phyloP scores from a whole-genome alignment of 2,797 vertebrate genomes.

The Coreius guichenoti region DNA sequence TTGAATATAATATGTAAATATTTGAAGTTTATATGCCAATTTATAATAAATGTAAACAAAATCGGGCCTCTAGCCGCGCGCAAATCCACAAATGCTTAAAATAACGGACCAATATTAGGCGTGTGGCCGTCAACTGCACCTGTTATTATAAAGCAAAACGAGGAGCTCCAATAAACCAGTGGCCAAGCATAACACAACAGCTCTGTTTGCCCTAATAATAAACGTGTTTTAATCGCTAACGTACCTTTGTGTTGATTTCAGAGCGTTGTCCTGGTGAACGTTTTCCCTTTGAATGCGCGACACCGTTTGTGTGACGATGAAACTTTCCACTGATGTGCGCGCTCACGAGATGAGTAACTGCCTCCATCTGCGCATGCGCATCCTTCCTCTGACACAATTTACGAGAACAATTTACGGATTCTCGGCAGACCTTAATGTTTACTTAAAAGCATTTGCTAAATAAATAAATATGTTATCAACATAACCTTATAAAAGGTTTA shows the following conservation, averaged over 20 bases:
- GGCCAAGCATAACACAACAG: not conserved
- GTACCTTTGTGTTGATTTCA: conserved; percentile 5
- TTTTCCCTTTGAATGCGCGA: not conserved
- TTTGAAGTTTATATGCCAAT: not conserved
- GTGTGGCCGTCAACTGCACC: not conserved
- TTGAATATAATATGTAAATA: not conserved
- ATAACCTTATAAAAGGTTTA: no score
- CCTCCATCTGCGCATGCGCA: not conserved
- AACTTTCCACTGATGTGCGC: conserved; percentile 21
- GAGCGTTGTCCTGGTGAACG: not conserved
- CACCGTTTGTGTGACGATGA: conserved; percentile 2
- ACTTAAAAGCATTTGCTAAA: no score
- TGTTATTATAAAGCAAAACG: conserved; percentile 5
- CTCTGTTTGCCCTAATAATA: not conserved
- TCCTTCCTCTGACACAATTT: not conserved
- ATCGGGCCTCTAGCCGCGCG: not conserved
- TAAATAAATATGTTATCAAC: no score
- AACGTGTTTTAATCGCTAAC: not conserved
- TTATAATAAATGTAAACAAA: not conserved
- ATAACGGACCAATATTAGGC: not conserved
- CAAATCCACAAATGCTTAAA: not conserved
- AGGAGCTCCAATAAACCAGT: not conserved
- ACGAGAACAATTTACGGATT: conserved; percentile 5
- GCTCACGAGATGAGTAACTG: not conserved
- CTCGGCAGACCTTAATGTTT: not conserved